phyloP scores from a whole-genome alignment of 2,113 vertebrate species.

The Natator depressus region DNA sequence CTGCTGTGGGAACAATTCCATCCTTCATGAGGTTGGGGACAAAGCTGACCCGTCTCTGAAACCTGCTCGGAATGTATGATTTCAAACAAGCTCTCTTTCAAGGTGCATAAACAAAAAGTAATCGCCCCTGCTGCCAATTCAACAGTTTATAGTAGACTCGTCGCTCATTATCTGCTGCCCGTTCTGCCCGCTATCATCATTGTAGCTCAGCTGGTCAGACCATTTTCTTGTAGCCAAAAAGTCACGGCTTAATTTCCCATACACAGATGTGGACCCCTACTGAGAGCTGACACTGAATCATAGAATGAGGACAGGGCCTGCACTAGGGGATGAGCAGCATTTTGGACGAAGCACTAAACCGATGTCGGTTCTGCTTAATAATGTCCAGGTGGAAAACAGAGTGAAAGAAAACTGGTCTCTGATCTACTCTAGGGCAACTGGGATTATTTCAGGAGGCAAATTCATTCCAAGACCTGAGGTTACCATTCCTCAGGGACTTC shows the following conservation, averaged over 20 bases:
- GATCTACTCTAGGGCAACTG: background rate
- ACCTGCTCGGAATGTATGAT: background rate
- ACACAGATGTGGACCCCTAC: background rate
- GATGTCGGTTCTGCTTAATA: background rate
- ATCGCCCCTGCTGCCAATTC: conserved; percentile 1
- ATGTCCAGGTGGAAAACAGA: background rate
- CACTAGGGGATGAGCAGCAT: background rate
- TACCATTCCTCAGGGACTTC: background rate
- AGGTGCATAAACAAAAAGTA: background rate
- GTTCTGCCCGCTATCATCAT: background rate
- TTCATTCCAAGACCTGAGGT: conserved; percentile 17
- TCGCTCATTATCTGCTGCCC: conserved; percentile 14
- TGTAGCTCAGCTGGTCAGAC: background rate
- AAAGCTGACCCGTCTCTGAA: background rate
- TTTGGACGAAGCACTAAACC: background rate
- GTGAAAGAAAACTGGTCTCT: background rate
- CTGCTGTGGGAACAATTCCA: background rate
- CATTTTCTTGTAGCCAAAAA: conserved; percentile 6
- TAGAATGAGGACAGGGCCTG: conserved; percentile 34
- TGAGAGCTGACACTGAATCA: background rate
- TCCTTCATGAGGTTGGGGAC: background rate
- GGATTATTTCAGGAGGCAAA: background rate
- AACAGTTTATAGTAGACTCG: background rate
- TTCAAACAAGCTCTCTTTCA: background rate
- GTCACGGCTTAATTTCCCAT: conserved; percentile 45